Base-by-base conservation (phyloP, 2,888 invertebrate species). In the Drosophila colorata region DNA sequence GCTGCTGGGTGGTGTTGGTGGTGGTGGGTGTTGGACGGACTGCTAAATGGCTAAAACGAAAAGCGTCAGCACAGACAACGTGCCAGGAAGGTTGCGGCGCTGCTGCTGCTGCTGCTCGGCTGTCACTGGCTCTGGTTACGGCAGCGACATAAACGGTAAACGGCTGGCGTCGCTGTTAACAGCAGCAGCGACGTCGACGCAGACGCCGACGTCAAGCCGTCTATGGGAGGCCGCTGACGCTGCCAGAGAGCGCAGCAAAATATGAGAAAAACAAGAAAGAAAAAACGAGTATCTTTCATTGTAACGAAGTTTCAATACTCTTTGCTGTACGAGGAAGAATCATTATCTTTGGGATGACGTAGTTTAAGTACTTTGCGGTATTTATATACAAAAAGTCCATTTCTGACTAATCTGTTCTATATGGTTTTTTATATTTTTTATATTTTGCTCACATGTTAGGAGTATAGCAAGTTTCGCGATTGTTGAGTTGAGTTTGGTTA, bases 181-280 rank as follows among this genome's bases (percentile, higher is more conserved):
- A 31, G 40, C 18, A n/a, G 11, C 18, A 6, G 40, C 52, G 11
- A 4, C 47, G 14, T 11, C 18, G 44, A n/a, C 68, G 25, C 13
- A 49, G 59, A 57, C 47, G 73, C 40, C 55, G 60, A 59, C 78
- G 72, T 64, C 73, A 69, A 68, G 55, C 82, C 79, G 75, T 72
- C 68, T 75, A 74, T 70, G 74, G 64, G 18, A 59, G 65, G 55
- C 33, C 51, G 64, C 46, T 14, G 47, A 25, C 41, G 23, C 31
- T 43, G 43, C n/a, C 40, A 71, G 47, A 52, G 57, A 38, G 51
- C 38, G 41, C 53, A 40, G 13, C 41, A 46, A 40, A 47, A 67
- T 60, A 66, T 61, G 63, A 74, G 56, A 57, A 69, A 57, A 53
- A 43, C 31, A 56, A 70, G 18, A 48, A 44, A 49, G 56, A 41